Base-by-base conservation (phyloP, 2,797 vertebrate genomes). In the Molothrus ater region DNA sequence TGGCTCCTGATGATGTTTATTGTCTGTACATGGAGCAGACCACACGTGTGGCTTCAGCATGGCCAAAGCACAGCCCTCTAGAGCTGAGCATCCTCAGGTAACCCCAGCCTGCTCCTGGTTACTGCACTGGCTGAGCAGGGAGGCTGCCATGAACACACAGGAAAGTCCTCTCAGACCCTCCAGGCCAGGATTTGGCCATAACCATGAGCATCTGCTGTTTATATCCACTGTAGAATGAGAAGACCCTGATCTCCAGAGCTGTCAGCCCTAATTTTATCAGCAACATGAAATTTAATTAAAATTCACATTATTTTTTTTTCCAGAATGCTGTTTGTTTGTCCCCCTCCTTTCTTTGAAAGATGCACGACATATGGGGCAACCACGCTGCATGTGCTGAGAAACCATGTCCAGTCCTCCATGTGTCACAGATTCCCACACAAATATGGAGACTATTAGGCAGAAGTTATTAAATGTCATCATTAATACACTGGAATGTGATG, bases 401-500 rank as follows among this genome's bases (percentile, higher is more conserved):
- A 91, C 74, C 70, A 36, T 95, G 95, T 97, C 97, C 96, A 94
- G 95, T 85, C 42, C 79, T 95, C 73, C 25, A n/a, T 84, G 51
- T 94, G 86, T 88, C 93, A 80, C 92, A 96, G 88, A 96, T 97
- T 96, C 94, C 96, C 94, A 90, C n/a, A 40, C 88, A 96, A 96
- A 97, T 92, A 90, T 74, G 93, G 94, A 96, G 92, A 80, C 83
- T 80, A 92, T 91, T 88, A 93, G 79, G 74, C 63, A 94, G 21
- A 48, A 92, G 89, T 95, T 96, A 97, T 92, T 97, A 97, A 97
- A 65, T 93, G 81, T 96, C 88, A 91, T 96, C 92, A 96, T 97
- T 97, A 96, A 96, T 93, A 96, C 78, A 53, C 79, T 60, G 90
- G 82, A 92, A 95, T 90, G 84, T 17, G 36, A 96, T 95, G 95